These are phyloP conservation scores for Anolis sagrei DNA, from an alignment of 2,113 vertebrate genomes.

Conservation along the genomic window DNA sequence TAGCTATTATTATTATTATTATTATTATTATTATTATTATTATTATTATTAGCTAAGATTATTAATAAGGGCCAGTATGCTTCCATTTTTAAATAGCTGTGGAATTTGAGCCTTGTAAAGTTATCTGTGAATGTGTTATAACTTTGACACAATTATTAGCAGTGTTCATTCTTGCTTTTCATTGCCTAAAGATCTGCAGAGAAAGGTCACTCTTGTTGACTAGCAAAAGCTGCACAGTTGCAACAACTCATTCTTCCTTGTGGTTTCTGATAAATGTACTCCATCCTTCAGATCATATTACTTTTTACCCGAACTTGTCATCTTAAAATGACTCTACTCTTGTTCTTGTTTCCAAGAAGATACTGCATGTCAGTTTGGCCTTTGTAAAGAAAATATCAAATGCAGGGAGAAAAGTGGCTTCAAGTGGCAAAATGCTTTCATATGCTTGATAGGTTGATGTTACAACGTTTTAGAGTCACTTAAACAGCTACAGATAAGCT, in stretches of 20 bases:
- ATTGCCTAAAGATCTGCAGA: slow-evolving; percentile 23
- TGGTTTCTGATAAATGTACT: neutral
- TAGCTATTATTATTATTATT: too few species aligned
- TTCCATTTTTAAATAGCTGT: neutral
- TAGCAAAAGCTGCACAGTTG: slow-evolving; percentile 28
- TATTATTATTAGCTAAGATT: too few species aligned
- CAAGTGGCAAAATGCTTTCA: slow-evolving; percentile 48
- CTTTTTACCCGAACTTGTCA: neutral
- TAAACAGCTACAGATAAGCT: slow-evolving; percentile 47
- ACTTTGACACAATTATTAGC: neutral
- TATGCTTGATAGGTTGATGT: slow-evolving; percentile 35
- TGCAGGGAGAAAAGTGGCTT: slow-evolving; percentile 52
- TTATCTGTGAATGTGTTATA: too few species aligned
- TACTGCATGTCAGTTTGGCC: slow-evolving; percentile 19
- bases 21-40: too few species aligned
- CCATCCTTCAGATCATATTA: neutral
- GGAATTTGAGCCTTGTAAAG: neutral
- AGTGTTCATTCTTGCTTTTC: neutral
- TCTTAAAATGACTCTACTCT: slow-evolving; percentile 33
- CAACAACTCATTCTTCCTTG: slow-evolving; percentile 20
- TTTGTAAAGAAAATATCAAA: slow-evolving; percentile 40
- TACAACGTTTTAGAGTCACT: slow-evolving; percentile 54
- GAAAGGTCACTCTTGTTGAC: slow-evolving; percentile 17
- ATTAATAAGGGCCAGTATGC: too few species aligned
- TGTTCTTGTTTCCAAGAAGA: slow-evolving; percentile 23